Base-by-base conservation (phyloP, 2,888 invertebrate genomes). In the Nephrocerus scutellatus region DNA sequence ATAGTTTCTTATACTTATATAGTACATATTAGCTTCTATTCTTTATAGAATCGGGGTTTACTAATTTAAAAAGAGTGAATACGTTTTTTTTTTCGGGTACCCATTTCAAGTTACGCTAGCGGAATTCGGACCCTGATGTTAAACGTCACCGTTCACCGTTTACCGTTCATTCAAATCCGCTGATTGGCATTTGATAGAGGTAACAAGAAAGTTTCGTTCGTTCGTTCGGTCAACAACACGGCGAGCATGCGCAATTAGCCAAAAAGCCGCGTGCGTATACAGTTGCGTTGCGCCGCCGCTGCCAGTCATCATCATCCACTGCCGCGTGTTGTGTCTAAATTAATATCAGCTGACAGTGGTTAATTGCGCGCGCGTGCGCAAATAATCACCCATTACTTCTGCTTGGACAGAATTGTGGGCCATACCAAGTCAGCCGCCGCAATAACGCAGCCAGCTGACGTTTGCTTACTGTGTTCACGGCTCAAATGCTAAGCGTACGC, bases 131-230 rank as follows among this genome's bases (percentile, higher is more conserved):
- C 38, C 29, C 38, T 25, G 40, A 35, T 41, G 41, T 37, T 44
- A 41, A 33, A n/a, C n/a, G n/a, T n/a, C n/a, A n/a, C n/a, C n/a
- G n/a, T n/a, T n/a, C n/a, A n/a, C n/a, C n/a, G n/a, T n/a, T n/a
- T n/a, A n/a, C n/a, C n/a, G n/a, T n/a, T n/a, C n/a, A n/a, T n/a
- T n/a, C n/a, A n/a, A n/a, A n/a, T n/a, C n/a, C n/a, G n/a, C n/a
- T n/a, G n/a, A n/a, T n/a, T n/a, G n/a, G n/a, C n/a, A n/a, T n/a
- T n/a, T n/a, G n/a, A n/a, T n/a, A n/a, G n/a, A n/a, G n/a, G n/a
- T n/a, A n/a, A n/a, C n/a, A n/a, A n/a, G n/a, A n/a, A 49, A 49
- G 48, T 48, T 47, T 49, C 49, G 44, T 38, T 43, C 46, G 46
- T 44, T 46, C 46, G 25, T 41, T 46, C 41, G 43, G 46, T 43